A percentile compares a stretch with the other conserved stretches of the same genome.
phyloP scores from a whole-genome alignment of 2,888 invertebrate genomes.

The Platycnemis pennipes region DNA sequence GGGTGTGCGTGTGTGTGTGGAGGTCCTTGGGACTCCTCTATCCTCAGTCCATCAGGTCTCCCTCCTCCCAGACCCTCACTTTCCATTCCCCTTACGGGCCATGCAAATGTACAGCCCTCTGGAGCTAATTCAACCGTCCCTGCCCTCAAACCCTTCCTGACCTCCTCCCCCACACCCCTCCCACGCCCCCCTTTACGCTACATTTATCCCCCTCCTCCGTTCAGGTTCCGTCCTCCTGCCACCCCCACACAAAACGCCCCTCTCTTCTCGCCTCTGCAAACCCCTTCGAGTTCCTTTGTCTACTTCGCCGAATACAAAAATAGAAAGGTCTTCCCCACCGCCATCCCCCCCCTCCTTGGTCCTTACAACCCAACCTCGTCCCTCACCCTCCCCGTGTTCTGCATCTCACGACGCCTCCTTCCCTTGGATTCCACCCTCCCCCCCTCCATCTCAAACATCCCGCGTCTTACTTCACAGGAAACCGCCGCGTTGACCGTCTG shows the following conservation, averaged over 20 bases:
- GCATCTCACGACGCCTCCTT: neutral
- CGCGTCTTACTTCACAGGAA: slow-evolving; percentile 41
- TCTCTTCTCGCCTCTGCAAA: slow-evolving; percentile 41
- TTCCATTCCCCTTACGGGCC: slow-evolving; percentile 5
- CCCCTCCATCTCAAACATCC: neutral
- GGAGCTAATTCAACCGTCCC: slow-evolving; percentile 60
- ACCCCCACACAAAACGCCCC: neutral
- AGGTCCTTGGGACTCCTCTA: slow-evolving; percentile 31
- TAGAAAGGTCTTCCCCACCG: neutral
- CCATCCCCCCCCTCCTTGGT: neutral
- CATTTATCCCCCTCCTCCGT: slow-evolving; percentile 6
- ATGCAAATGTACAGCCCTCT: slow-evolving; percentile 63
- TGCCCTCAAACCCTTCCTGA: slow-evolving; percentile 42
- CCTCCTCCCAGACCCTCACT: slow-evolving; percentile 31
- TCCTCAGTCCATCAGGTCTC: slow-evolving; percentile 58
- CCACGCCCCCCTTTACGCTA: slow-evolving; percentile 29
- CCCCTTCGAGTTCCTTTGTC: slow-evolving; percentile 36
- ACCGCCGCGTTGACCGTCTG: neutral
- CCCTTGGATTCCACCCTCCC: neutral
- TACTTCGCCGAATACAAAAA: slow-evolving; percentile 10
- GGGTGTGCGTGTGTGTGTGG: neutral
- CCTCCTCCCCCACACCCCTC: neutral
- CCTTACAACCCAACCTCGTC: neutral
- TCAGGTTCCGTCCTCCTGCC: neutral
- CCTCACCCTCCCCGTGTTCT: neutral